phyloP scores from a whole-genome alignment of 2,113 vertebrate genomes.

The Entomyzon cyanotis region DNA sequence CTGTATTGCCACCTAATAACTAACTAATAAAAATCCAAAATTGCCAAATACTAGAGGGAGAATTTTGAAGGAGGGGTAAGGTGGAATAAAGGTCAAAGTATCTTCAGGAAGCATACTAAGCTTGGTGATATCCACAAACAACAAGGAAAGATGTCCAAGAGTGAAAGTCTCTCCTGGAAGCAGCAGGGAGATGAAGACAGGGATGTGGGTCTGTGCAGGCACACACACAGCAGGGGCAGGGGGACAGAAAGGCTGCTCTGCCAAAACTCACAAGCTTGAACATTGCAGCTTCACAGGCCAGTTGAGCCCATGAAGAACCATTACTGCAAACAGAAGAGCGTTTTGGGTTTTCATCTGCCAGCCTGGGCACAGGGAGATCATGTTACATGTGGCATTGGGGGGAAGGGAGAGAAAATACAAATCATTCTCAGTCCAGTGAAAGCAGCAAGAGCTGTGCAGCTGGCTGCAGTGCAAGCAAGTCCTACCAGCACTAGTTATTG shows the following conservation, averaged over 20 bases:
- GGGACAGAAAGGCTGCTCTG: neutral
- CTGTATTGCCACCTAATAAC: neutral
- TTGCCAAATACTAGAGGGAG: neutral
- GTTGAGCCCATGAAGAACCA: neutral
- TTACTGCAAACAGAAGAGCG: neutral
- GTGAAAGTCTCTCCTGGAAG: neutral
- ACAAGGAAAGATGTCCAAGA: neutral
- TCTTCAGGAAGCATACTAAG: neutral
- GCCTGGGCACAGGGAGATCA: neutral
- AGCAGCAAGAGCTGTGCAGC: neutral
- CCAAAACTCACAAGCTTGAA: neutral
- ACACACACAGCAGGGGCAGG: neutral
- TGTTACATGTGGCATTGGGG: neutral
- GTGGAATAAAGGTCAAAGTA: neutral
- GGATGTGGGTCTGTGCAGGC: neutral
- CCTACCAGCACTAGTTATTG: neutral
- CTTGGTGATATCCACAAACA: neutral
- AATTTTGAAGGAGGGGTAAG: neutral
- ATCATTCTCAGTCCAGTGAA: neutral
- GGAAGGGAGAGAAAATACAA: neutral
- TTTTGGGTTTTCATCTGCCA: slow-evolving; percentile 33
- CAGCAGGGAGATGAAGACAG: neutral
- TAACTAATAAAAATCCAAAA: neutral
- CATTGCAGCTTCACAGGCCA: neutral
- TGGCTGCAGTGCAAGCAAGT: neutral